These are phyloP conservation scores for Phainopepla nitens DNA, from an alignment of 2,113 vertebrate genomes.

Conservation along the genomic window DNA sequence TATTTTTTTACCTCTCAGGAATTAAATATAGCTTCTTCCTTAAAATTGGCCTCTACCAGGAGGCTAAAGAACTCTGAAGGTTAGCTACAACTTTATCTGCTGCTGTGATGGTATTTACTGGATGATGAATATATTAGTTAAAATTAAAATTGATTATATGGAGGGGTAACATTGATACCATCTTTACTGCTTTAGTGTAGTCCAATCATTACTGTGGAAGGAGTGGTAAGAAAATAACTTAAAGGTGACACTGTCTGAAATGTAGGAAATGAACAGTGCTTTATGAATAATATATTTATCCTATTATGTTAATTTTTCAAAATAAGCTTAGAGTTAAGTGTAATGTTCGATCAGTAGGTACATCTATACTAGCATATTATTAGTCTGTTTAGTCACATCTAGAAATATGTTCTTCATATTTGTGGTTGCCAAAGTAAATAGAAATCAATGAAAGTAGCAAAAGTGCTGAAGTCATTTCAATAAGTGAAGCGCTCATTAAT, in stretches of 20 bases:
- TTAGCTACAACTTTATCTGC: neutral
- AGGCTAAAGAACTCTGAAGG: conserved; percentile 19
- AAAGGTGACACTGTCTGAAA: conserved; percentile 48
- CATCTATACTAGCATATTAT: conserved; percentile 21
- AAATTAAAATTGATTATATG: conserved; percentile 54
- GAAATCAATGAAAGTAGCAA: conserved; percentile 72
- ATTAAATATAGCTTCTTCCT: neutral
- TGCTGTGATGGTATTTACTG: conserved; percentile 14
- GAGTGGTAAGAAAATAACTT: conserved; percentile 19
- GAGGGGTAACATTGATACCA: conserved; percentile 35
- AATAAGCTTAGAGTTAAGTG: conserved; percentile 39
- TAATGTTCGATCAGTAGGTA: conserved; percentile 36
- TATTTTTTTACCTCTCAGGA: neutral
- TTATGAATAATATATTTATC: conserved; percentile 64
- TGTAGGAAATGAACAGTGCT: conserved; percentile 21
- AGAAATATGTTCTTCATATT: conserved; percentile 66
- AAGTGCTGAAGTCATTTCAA: conserved; percentile 75
- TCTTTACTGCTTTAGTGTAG: conserved; percentile 52
- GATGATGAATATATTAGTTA: conserved; percentile 53
- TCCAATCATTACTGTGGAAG: conserved; percentile 47
- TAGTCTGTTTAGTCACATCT: conserved; percentile 54
- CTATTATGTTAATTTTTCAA: conserved; percentile 60
- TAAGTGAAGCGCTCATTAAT: conserved; percentile 70
- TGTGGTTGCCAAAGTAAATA: conserved; percentile 71
- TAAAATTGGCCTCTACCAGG: neutral